Evolutionary conservation across 2,113 vertebrate species (phyloP).

Genomic region (Dicaeum eximium): DNA sequence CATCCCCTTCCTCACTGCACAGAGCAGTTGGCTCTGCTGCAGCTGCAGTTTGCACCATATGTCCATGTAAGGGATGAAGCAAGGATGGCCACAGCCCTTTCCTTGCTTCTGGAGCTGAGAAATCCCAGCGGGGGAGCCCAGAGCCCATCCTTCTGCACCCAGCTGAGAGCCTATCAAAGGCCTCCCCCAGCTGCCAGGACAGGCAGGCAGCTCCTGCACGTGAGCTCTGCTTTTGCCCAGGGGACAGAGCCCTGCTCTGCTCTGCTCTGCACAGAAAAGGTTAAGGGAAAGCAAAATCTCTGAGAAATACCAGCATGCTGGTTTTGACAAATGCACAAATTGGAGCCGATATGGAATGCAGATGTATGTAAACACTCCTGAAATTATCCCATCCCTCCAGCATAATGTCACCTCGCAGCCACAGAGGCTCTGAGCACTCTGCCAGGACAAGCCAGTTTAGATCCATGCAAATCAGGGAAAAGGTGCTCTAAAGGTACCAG

Average conservation of each 20-base stretch:
- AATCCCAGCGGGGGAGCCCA: neutral
- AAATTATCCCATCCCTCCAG: slow-evolving; percentile 52
- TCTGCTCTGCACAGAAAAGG: neutral
- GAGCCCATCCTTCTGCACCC: neutral
- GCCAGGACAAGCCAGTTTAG: neutral
- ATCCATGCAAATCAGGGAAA: neutral
- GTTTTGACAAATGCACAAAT: slow-evolving; percentile 62
- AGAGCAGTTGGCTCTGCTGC: neutral
- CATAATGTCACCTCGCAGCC: neutral
- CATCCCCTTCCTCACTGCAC: neutral
- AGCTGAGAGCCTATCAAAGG: neutral
- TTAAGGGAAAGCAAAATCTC: slow-evolving; percentile 36
- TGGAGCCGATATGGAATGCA: slow-evolving; percentile 46
- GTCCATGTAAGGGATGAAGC: neutral
- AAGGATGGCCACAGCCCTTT: neutral
- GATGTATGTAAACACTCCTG: slow-evolving; percentile 61
- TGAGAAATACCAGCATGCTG: slow-evolving; percentile 45
- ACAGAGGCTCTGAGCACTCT: neutral
- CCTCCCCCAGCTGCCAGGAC: neutral
- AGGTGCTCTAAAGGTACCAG: neutral
- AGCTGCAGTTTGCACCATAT: neutral
- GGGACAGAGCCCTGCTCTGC: neutral
- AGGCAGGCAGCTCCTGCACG: neutral
- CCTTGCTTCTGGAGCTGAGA: neutral
- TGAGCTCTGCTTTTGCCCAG: neutral